A percentile compares a stretch with the other conserved stretches of the same genome.
These are phyloP conservation scores for Ceuthmochares aereus DNA, from an alignment of 2,113 vertebrate species.

Conservation along the genomic window DNA sequence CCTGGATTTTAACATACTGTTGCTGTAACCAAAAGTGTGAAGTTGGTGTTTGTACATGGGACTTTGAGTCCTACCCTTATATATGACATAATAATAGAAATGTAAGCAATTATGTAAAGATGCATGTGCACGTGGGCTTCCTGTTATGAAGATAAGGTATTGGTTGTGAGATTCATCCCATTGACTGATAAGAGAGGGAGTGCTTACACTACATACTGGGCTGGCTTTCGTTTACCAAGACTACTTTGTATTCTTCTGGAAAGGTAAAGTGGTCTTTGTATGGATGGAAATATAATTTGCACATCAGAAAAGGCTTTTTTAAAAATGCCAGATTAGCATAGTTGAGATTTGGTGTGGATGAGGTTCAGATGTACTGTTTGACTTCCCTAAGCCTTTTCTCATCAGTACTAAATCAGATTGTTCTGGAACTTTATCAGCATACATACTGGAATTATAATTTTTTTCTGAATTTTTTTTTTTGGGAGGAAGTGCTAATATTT, in stretches of 20 bases:
- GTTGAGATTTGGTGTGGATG: not conserved
- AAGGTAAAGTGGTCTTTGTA: not conserved
- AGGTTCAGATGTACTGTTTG: not conserved
- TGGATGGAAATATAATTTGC: not conserved
- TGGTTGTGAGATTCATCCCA: not conserved
- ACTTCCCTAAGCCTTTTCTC: not conserved
- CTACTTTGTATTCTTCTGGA: not conserved
- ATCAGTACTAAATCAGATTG: not conserved
- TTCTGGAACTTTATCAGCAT: not conserved
- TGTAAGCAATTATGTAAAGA: not conserved
- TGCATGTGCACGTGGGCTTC: not conserved
- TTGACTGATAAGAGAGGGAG: not conserved
- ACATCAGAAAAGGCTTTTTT: not conserved
- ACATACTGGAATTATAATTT: not conserved
- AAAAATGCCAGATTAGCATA: not conserved
- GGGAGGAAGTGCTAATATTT: not conserved
- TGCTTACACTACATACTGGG: not conserved
- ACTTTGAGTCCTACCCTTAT: not conserved
- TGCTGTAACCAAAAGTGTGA: not conserved
- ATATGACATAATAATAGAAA: not conserved
- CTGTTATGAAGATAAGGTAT: not conserved
- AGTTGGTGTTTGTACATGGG: not conserved
- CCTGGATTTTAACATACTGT: not conserved
- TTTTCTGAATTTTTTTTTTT: not conserved
- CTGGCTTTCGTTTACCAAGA: not conserved